Evolutionary conservation across 2,888 invertebrate species (phyloP).

Genomic region (Stenolophus ochropezus): DNA sequence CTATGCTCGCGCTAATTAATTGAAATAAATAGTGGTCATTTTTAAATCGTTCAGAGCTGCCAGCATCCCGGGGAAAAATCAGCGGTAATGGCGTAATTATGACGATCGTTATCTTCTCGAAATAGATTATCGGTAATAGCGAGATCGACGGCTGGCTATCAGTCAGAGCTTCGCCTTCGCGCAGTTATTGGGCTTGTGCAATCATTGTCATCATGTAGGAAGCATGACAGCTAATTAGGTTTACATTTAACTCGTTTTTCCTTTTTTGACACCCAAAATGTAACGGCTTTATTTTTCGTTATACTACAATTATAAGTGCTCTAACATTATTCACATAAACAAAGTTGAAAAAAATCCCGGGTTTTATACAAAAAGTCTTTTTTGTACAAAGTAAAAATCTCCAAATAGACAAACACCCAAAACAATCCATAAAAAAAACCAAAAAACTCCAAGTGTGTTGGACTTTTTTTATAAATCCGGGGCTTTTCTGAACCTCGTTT

Average conservation of each 20-base stretch:
- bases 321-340: no score
- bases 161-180: slow-evolving; percentile 22
- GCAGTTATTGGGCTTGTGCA: slow-evolving; percentile 18
- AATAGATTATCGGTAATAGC: slow-evolving; percentile 57
- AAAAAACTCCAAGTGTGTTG: no score
- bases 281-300: no score
- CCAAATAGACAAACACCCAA: no score
- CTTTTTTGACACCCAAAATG: no score
- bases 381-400: no score
- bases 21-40: slow-evolving; percentile 59
- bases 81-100: slow-evolving; percentile 58
- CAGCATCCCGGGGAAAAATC: slow-evolving; percentile 30
- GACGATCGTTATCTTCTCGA: slow-evolving; percentile 56
- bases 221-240: slow-evolving; percentile 13
- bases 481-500: no score
- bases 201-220: slow-evolving; percentile 44
- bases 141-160: slow-evolving; percentile 53
- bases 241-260: slow-evolving; percentile 9
- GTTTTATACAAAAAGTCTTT: no score
- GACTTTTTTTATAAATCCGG: no score
- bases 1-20: slow-evolving; percentile 55
- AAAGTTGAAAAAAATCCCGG: no score
- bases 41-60: slow-evolving; percentile 41
- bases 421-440: no score
- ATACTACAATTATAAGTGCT: no score